Evolutionary conservation across 2,113 vertebrate species (phyloP).

Genomic region (Stercorarius parasiticus): DNA sequence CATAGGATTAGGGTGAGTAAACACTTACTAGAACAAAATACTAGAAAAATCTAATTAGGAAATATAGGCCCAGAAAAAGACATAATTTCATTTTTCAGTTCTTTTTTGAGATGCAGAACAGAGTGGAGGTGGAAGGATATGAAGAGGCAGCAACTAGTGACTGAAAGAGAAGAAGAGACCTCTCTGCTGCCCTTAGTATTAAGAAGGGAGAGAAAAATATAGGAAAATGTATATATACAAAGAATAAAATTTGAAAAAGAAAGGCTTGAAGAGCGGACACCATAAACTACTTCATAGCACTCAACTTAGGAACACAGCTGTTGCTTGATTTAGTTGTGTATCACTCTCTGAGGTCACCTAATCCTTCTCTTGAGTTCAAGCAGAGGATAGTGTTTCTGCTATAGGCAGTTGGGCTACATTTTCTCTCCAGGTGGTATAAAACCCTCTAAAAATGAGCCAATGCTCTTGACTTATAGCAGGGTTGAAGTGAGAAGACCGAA

Average conservation of each 20-base stretch:
- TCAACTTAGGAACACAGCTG: background rate
- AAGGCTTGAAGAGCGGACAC: background rate
- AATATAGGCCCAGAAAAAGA: background rate
- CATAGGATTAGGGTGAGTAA: background rate
- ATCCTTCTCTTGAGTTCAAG: background rate
- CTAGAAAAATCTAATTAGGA: background rate
- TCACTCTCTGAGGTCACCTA: background rate
- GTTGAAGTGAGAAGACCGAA: background rate
- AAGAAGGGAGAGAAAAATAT: background rate
- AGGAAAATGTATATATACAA: background rate
- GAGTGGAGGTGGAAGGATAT: background rate
- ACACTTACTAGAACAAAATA: background rate
- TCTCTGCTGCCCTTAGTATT: background rate
- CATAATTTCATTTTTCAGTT: background rate
- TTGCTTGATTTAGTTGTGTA: background rate
- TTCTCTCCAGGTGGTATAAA: background rate
- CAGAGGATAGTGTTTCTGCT: background rate
- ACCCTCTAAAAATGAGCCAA: background rate
- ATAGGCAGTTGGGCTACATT: background rate
- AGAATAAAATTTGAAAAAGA: background rate
- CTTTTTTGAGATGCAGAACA: background rate
- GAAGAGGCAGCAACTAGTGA: background rate
- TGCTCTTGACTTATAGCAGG: background rate
- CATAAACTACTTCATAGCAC: background rate
- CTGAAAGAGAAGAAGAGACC: background rate